Evolutionary conservation across 2,113 vertebrate species (phyloP).

Genomic region (Aplodontia rufa): DNA sequence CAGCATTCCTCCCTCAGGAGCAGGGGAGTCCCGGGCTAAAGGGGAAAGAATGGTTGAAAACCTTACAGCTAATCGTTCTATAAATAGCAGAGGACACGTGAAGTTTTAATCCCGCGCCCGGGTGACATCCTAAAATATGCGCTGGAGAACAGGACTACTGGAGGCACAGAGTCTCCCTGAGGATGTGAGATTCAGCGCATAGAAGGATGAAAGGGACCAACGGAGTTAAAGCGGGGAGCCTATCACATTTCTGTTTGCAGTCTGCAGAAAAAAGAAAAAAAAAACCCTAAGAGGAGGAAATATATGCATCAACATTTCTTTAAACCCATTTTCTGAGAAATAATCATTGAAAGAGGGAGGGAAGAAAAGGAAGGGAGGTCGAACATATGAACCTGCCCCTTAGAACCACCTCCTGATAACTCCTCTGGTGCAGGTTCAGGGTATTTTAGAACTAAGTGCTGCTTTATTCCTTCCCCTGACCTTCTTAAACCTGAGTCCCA

Average conservation of each 20-base stretch:
- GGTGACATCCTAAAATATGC: neutral
- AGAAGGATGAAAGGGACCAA: neutral
- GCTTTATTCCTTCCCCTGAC: neutral
- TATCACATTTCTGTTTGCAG: neutral
- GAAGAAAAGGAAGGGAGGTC: neutral
- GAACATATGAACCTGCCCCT: no score
- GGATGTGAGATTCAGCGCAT: neutral
- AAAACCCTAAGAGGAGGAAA: neutral
- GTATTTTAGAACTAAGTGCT: neutral
- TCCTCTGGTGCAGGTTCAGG: neutral
- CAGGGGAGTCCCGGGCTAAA: neutral
- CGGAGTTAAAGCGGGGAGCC: neutral
- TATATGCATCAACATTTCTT: neutral
- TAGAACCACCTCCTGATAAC: neutral
- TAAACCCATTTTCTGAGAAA: no score
- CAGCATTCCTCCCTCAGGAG: neutral
- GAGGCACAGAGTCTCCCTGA: neutral
- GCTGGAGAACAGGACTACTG: neutral
- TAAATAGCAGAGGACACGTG: neutral
- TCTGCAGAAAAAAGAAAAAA: neutral
- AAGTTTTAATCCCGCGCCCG: neutral
- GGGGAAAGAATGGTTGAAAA: neutral
- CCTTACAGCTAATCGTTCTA: neutral
- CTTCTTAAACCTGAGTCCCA: neutral
- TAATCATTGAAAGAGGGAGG: accelerated